These are phyloP conservation scores for Diploptera punctata DNA, from an alignment of 2,888 invertebrate genomes.

Conservation along the genomic window DNA sequence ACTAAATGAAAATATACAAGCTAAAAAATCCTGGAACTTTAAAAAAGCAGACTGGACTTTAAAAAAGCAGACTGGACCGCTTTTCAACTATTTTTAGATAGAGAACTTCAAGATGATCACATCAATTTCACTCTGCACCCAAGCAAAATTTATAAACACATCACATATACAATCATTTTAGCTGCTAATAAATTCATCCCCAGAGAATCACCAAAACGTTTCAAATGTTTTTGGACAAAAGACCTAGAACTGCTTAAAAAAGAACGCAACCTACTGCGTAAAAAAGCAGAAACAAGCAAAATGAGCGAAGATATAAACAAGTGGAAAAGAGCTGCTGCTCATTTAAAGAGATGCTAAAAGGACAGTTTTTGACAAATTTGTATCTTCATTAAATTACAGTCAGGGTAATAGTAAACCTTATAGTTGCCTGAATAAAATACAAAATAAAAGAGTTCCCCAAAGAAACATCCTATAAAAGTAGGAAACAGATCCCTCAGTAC, in stretches of 20 bases:
- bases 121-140: neutral
- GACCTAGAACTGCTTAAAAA: too few species aligned
- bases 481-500: neutral
- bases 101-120: too few species aligned
- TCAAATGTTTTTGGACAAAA: neutral
- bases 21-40: neutral
- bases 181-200: neutral
- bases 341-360: neutral
- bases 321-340: too few species aligned
- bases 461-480: too few species aligned
- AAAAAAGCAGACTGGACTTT: too few species aligned
- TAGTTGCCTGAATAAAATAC: too few species aligned
- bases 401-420: neutral
- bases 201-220: neutral
- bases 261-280: too few species aligned
- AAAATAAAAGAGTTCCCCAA: neutral
- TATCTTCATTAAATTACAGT: neutral
- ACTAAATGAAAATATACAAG: neutral
- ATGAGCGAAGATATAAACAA: too few species aligned
- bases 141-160: neutral
- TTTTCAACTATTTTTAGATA: too few species aligned
- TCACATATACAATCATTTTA: neutral
- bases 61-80: too few species aligned
- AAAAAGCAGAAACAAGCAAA: too few species aligned
- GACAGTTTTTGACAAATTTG: too few species aligned